Conservation (phyloP, 2,797 vertebrate genomes). For the Molothrus aeneus region DNA sequence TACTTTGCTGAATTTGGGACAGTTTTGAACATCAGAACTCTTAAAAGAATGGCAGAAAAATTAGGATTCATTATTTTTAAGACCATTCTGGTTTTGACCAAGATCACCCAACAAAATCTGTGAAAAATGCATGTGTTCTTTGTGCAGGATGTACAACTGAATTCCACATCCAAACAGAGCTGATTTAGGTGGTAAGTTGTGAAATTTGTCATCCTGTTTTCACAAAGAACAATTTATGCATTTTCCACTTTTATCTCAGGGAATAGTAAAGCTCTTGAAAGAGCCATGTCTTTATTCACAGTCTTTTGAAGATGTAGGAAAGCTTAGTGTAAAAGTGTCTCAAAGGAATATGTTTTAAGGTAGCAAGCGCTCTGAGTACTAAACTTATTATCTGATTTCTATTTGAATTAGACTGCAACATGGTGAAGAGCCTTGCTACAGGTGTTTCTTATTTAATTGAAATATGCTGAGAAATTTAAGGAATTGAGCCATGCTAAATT, state of each 20-base stretch:
- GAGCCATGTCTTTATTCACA: not conserved
- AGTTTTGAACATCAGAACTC: not conserved
- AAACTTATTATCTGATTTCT: not conserved
- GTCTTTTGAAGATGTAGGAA: not conserved
- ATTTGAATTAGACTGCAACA: not conserved
- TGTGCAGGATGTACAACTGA: not conserved
- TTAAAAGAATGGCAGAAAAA: not conserved
- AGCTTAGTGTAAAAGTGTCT: not conserved
- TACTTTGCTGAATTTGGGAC: not conserved
- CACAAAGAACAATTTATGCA: not conserved
- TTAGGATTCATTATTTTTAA: not conserved
- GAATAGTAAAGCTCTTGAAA: constrained; percentile 4
- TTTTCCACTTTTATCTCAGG: not conserved
- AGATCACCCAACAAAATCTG: not conserved
- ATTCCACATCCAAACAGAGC: not conserved
- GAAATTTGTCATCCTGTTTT: not conserved
- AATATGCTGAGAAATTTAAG: not conserved
- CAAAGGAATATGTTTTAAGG: not conserved
- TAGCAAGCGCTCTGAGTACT: not conserved
- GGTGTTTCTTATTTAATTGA: not conserved
- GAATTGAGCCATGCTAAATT: not conserved
- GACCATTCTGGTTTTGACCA: not conserved
- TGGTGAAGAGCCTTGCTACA: not conserved
- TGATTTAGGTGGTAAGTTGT: not conserved
- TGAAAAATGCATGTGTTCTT: not conserved